Percentiles rank a stretch among this genome's conserved stretches.
phyloP scores from a whole-genome alignment of 2,797 vertebrate genomes.

The Mus caroli region DNA sequence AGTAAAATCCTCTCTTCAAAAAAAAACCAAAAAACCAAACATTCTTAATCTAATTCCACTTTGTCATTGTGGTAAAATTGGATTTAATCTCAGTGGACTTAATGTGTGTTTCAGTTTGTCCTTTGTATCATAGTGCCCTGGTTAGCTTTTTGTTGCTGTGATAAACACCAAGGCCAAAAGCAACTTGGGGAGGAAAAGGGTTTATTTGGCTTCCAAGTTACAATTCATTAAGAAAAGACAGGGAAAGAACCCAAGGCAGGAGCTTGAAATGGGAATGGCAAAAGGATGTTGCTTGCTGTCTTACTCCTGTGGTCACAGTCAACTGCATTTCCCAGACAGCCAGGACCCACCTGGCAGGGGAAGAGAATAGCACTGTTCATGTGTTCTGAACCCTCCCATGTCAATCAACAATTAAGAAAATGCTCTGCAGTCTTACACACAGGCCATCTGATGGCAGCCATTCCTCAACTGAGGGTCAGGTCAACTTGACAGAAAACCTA shows the following conservation, averaged over 20 bases:
- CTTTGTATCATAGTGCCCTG: not conserved
- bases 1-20: not conserved
- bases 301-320: not conserved
- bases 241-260: not conserved
- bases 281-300: not conserved
- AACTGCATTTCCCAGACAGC: not conserved
- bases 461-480: not conserved
- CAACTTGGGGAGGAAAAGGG: not conserved
- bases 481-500: not conserved
- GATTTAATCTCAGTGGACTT: too few species aligned
- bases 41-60: not conserved
- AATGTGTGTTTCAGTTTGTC: not conserved
- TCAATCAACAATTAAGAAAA: not conserved
- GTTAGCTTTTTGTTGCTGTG: not conserved
- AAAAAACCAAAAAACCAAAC: too few species aligned
- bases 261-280: not conserved
- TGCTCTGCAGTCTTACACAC: not conserved
- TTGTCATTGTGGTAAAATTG: not conserved
- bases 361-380: not conserved
- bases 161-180: not conserved
- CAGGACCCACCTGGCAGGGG: fast-evolving
- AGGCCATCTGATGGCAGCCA: not conserved
- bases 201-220: not conserved
- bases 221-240: not conserved
- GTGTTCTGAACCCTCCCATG: not conserved